Evolutionary conservation across 1,140 invertebrate species (phyloP), one percentile per base, ranked within the genome.

Genomic region (Hestina assimilis): DNA sequence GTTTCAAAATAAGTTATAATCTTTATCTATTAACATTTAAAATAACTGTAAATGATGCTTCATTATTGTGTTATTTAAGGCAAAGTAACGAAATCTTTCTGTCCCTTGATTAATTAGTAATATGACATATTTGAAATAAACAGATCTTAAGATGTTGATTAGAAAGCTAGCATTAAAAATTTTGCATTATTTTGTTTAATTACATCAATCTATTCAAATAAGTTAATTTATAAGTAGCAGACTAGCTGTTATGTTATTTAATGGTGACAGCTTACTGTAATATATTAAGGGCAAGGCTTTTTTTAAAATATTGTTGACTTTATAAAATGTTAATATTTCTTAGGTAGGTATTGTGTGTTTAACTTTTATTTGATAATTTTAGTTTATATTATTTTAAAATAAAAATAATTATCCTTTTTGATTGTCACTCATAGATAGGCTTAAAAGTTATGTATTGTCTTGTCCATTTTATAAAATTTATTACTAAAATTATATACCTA

Each of bases 161-260:
- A 51, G 47, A 52, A 45, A 51, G 56, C 56, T 59, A 59, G 56
- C 40, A 35, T 28, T 52, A 23, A 33, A 52, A 52, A 43, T 24
- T 52, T 40, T 52, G 40, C 47, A 59, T 21, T 52, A 28, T 53
- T 43, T 8, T 24, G 24, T 42, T 43, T 43, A 43, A 31, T 20
- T 46, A 12, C 43, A 40, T 43, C 51, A 31, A 17, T 43, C 15
- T 43, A 53, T 43, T 23, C 19, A 53, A 43, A 9, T 53, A 43
- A 52, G 50, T 52, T 52, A 42, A 31, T 31, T 43, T 43, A 43
- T 53, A 53, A 53, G 51, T 53, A 53, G 51, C 38, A 31, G 26
- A 48, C 45, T n/a, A 48, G 45, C 23, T 21, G 31, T 48, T 48
- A 14, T 48, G 29, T 48, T 48, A 11, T 48, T 21, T 33, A 21